A percentile compares a stretch with the other conserved stretches of the same genome.
Evolutionary conservation across 2,797 vertebrate species (phyloP).

Genomic region (Lepus townsendii): DNA sequence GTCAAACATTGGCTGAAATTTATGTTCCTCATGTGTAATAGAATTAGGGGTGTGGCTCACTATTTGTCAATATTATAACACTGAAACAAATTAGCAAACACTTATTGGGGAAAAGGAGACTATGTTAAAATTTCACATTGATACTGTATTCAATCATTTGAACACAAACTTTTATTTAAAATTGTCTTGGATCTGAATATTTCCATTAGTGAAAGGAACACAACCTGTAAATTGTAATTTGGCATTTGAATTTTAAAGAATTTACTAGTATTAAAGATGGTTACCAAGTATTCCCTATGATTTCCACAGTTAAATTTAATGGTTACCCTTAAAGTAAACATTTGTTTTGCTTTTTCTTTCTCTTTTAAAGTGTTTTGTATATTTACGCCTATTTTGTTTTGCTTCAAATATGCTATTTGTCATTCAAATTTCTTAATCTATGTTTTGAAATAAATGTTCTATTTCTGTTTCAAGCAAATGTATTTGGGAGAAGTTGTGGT

Average conservation of each 20-base stretch:
- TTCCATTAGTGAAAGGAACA: not conserved
- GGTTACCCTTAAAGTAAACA: not conserved
- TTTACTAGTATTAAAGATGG: not conserved
- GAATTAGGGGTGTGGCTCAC: not conserved
- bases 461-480: not conserved
- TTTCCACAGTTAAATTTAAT: not conserved
- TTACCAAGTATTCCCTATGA: not conserved
- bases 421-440: constrained; percentile 21
- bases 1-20: not conserved
- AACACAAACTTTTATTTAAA: not conserved
- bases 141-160: not conserved
- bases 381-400: not conserved
- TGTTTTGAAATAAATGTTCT: not conserved
- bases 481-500: too few relatives aligned
- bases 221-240: not conserved
- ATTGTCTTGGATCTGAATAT: not conserved
- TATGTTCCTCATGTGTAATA: not conserved
- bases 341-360: not conserved
- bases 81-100: not conserved
- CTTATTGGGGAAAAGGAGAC: not conserved
- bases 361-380: not conserved
- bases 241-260: not conserved
- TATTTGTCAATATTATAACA: not conserved
- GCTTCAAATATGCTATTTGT: constrained; percentile 14
- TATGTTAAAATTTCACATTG: constrained; percentile 9